Evolutionary conservation across 2,113 vertebrate genomes (phyloP).

Genomic region (Beaufortia kweichowensis): DNA sequence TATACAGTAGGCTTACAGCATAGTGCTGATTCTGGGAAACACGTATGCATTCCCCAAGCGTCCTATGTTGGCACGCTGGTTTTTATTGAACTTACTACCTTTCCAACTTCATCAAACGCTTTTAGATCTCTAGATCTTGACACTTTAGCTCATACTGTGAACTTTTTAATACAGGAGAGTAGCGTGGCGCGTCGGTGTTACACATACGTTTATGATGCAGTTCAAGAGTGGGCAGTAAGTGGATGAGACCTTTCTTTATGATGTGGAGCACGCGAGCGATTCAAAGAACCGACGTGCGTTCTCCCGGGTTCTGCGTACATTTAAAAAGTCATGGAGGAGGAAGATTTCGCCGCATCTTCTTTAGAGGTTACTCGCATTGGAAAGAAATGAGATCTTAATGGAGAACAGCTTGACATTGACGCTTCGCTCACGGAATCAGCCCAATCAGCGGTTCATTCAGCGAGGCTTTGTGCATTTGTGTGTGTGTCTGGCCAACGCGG

Average conservation of each 20-base stretch:
- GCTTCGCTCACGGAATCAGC: background rate
- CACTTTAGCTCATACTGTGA: slow-evolving; percentile 25
- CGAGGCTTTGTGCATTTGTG: background rate
- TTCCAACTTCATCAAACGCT: slow-evolving; percentile 23
- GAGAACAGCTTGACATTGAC: slow-evolving; percentile 23
- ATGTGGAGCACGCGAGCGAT: background rate
- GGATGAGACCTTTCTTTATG: slow-evolving; percentile 18
- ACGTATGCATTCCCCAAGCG: background rate
- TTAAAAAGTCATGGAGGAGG: slow-evolving; percentile 7
- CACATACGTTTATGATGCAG: background rate
- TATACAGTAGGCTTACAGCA: too few species aligned
- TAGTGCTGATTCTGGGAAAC: background rate
- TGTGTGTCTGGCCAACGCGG: background rate
- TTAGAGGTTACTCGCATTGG: background rate
- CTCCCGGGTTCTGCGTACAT: background rate
- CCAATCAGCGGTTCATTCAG: slow-evolving; percentile 21
- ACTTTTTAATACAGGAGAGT: slow-evolving; percentile 22
- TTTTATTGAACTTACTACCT: slow-evolving; percentile 38
- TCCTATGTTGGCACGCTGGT: background rate
- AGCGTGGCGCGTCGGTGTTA: background rate
- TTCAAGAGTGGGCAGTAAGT: slow-evolving; percentile 3
- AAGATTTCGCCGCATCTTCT: background rate
- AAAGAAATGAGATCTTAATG: background rate
- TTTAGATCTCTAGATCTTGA: slow-evolving; percentile 33
- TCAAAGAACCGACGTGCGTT: background rate